phyloP scores from a whole-genome alignment of 1,140 invertebrate genomes.

The Dendroctonus valens region DNA sequence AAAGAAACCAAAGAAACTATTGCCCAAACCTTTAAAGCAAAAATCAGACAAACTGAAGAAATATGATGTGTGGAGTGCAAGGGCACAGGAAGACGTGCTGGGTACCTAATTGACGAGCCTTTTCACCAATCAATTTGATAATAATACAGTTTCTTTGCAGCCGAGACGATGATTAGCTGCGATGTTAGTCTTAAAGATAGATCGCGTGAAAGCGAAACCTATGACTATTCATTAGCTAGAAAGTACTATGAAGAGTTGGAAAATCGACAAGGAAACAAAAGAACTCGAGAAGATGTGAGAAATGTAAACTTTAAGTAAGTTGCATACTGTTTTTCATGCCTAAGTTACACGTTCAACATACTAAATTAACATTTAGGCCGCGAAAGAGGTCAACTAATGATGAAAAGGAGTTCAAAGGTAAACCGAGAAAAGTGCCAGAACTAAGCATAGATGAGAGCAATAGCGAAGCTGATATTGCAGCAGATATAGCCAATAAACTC shows the following conservation, averaged over 20 bases:
- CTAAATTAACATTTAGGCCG: constrained; percentile 47
- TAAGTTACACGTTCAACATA: neutral
- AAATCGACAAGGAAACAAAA: constrained; percentile 54
- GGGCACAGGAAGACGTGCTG: constrained; percentile 59
- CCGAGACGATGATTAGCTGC: constrained; percentile 60
- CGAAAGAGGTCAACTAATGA: constrained; percentile 45
- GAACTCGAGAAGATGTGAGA: constrained; percentile 58
- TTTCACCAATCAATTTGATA: neutral
- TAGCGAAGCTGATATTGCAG: constrained; percentile 60
- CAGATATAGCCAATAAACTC: constrained; percentile 69
- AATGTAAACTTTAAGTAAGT: constrained; percentile 55
- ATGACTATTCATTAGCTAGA: constrained; percentile 51
- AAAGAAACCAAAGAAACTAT: constrained; percentile 50
- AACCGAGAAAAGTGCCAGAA: constrained; percentile 56
- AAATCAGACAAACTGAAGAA: constrained; percentile 50
- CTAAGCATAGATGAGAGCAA: constrained; percentile 54
- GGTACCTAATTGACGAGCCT: constrained; percentile 1
- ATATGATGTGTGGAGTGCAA: constrained; percentile 63
- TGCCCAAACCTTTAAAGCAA: constrained; percentile 43
- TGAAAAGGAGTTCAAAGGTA: constrained; percentile 50
- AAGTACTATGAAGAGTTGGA: constrained; percentile 37
- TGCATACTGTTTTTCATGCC: neutral
- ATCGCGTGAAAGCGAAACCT: constrained; percentile 61
- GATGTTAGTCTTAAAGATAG: constrained; percentile 57
- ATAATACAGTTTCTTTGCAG: constrained; percentile 26